phyloP scores from a whole-genome alignment of 2,797 vertebrate genomes.

The Xyrichtys novacula region DNA sequence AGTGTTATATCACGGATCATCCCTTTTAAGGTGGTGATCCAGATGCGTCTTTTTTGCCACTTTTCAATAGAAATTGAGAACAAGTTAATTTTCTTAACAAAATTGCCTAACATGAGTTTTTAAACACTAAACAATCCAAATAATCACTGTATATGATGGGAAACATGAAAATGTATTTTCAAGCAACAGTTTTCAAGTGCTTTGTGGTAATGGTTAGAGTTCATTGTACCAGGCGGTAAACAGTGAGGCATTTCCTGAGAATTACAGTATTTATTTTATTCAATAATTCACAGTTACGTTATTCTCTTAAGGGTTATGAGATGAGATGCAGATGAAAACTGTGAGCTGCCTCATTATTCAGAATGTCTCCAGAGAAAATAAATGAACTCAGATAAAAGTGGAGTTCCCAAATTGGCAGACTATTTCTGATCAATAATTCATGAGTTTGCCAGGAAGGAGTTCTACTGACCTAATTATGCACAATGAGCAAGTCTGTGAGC shows the following conservation, averaged over 20 bases:
- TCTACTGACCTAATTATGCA: conserved; percentile 72
- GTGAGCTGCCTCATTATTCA: conserved; percentile 27
- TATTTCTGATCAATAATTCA: conserved; percentile 70
- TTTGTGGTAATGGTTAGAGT: not conserved
- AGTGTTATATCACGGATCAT: no score
- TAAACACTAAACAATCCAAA: no score
- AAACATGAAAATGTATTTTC: not conserved
- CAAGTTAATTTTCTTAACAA: no score
- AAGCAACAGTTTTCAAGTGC: not conserved
- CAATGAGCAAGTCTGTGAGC: conserved; percentile 20
- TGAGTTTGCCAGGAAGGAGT: conserved; percentile 60
- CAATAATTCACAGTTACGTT: not conserved
- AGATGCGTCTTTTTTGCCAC: no score
- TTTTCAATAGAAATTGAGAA: no score
- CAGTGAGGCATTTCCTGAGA: not conserved
- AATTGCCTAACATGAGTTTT: no score
- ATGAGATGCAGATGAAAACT: conserved; percentile 16
- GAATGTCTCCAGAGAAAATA: conserved; percentile 35
- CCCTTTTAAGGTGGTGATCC: no score
- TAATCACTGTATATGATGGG: no score
- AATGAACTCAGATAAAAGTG: conserved; percentile 41
- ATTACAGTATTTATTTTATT: not conserved
- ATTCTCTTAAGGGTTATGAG: not conserved
- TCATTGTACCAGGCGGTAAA: not conserved
- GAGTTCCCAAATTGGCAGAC: conserved; percentile 57